A percentile compares a stretch with the other conserved stretches of the same genome.
Evolutionary conservation across 2,888 invertebrate genomes (phyloP).

Genomic region (Timandra comae): DNA sequence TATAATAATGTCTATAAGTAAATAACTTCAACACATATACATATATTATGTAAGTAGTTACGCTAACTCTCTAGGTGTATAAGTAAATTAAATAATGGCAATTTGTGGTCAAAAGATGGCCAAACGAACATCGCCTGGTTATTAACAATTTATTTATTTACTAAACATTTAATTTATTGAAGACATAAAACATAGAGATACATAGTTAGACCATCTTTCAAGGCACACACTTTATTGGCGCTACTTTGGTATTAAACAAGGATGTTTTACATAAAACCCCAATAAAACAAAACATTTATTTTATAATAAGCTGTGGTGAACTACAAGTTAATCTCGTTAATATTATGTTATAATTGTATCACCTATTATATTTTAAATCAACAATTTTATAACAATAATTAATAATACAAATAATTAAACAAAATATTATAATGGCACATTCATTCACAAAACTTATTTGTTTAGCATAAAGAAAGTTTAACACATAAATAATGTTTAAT

Average conservation of each 20-base stretch:
- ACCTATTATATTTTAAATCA: slow-evolving; percentile 7
- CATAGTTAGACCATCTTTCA: slow-evolving; percentile 45
- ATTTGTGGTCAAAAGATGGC: too few species aligned
- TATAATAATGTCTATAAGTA: too few species aligned
- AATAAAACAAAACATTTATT: slow-evolving; percentile 40
- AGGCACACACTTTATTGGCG: slow-evolving; percentile 44
- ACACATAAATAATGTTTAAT: slow-evolving; percentile 13
- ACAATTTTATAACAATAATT: slow-evolving; percentile 1
- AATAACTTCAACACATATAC: too few species aligned
- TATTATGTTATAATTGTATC: slow-evolving; percentile 3
- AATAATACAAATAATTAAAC: slow-evolving; percentile 1
- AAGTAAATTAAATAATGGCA: slow-evolving; percentile 14
- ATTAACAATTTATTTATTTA: too few species aligned
- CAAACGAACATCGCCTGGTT: too few species aligned
- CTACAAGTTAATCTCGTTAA: slow-evolving; percentile 25
- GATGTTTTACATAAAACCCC: slow-evolving; percentile 48
- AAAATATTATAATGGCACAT: slow-evolving; percentile 14
- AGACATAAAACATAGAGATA: not conserved
- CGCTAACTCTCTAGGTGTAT: slow-evolving; percentile 34
- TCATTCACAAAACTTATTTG: slow-evolving; percentile 18
- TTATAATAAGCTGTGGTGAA: slow-evolving; percentile 33
- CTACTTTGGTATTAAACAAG: slow-evolving; percentile 33
- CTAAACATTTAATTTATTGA: too few species aligned
- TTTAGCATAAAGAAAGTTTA: slow-evolving; percentile 10
- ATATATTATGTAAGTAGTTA: too few species aligned